Evolutionary conservation across 2,113 vertebrate species (phyloP).

Genomic region (Lipotes vexillifer): DNA sequence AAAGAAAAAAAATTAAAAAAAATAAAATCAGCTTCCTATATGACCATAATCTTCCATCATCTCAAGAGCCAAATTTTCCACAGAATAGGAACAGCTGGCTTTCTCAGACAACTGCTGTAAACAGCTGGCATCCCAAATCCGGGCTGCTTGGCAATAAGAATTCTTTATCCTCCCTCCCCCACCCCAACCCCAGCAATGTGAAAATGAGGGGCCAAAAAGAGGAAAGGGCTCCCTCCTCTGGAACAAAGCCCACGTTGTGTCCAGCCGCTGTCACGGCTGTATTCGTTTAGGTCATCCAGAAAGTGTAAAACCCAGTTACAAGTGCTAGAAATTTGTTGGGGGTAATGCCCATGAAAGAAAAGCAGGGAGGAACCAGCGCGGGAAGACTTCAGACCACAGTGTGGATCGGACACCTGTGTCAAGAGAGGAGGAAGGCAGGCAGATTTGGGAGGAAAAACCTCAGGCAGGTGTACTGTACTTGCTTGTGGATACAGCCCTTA

Average conservation of each 20-base stretch:
- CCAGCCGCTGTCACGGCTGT: not conserved
- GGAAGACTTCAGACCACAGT: not conserved
- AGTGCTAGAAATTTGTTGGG: not conserved
- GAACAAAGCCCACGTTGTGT: not conserved
- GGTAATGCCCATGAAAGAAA: not conserved
- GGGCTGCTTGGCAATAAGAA: not conserved
- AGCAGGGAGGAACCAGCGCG: not conserved
- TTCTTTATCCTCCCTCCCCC: not conserved
- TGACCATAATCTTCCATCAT: not conserved
- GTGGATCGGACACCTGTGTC: not conserved
- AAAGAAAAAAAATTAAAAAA: too few species aligned
- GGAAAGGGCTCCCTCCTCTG: not conserved
- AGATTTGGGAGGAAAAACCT: not conserved
- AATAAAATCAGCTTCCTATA: not conserved
- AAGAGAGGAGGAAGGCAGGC: not conserved
- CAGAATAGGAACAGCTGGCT: not conserved
- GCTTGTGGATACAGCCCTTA: conserved; percentile 74
- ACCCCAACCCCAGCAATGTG: not conserved
- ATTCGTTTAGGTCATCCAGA: not conserved
- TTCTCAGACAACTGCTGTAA: not conserved
- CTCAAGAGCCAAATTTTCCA: not conserved
- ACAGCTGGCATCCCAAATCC: not conserved
- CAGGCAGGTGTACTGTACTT: not conserved
- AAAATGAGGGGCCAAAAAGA: not conserved
- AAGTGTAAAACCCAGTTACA: not conserved